Percentiles rank a stretch among this genome's conserved stretches.
Conservation (phyloP, 2,797 vertebrate species). For the Heliangelus exortis region DNA sequence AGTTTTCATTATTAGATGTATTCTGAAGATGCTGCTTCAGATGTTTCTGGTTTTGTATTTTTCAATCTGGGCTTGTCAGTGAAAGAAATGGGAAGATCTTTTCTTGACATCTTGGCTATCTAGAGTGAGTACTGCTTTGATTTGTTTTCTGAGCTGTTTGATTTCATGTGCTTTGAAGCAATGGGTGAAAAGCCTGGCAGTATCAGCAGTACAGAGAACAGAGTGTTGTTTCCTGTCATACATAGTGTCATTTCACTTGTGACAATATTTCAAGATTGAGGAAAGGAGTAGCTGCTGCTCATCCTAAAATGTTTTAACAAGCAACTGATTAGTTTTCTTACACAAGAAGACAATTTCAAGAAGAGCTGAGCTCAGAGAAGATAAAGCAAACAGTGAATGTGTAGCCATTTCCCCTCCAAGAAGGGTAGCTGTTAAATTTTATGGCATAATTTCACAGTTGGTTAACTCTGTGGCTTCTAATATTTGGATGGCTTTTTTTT, state of each 20-base stretch:
- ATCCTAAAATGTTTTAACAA: constrained; percentile 14
- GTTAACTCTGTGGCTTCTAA: constrained; percentile 9
- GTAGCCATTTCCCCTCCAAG: not conserved
- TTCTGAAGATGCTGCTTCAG: fast-evolving
- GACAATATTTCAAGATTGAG: not conserved
- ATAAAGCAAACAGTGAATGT: not conserved
- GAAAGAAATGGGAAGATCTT: not conserved
- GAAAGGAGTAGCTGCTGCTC: not conserved
- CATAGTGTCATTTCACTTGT: not conserved
- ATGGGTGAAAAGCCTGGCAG: not conserved
- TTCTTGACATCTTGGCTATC: not conserved
- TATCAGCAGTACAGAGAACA: not conserved
- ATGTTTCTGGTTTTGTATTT: not conserved
- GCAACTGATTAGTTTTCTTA: not conserved
- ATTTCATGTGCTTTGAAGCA: not conserved
- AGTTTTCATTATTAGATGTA: not conserved
- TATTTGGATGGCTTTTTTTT: not conserved
- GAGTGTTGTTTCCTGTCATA: not conserved
- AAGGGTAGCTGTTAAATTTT: not conserved
- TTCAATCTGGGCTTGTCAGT: not conserved
- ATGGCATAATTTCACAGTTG: constrained; percentile 8
- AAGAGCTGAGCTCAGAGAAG: not conserved
- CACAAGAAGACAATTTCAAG: not conserved
- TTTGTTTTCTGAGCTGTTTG: not conserved
- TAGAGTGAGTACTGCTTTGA: not conserved